A percentile compares a stretch with the other conserved stretches of the same genome.
phyloP scores from a whole-genome alignment of 2,888 invertebrate genomes.

The Drosophila eohydei region DNA sequence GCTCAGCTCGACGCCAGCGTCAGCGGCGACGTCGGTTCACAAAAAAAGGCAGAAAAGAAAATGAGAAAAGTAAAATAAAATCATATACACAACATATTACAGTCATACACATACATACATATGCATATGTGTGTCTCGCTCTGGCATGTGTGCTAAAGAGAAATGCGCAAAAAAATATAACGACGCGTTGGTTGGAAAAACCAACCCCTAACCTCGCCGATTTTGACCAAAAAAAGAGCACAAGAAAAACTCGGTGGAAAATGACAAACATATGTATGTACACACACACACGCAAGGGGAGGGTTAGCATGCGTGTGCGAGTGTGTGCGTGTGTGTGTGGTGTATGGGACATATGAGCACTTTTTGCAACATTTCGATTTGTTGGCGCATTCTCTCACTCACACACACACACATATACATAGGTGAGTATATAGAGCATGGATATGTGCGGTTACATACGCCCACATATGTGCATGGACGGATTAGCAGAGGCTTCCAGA shows the following conservation, averaged over 20 bases:
- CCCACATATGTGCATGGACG: conserved; percentile 65
- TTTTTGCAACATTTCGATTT: conserved; percentile 82
- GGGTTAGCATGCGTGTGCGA: conserved; percentile 56
- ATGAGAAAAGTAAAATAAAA: conserved; percentile 44
- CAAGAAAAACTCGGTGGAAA: conserved; percentile 55
- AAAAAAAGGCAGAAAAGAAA: conserved; percentile 17
- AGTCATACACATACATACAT: conserved; percentile 38
- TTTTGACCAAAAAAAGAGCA: conserved; percentile 51
- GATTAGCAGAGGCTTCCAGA: conserved; percentile 56
- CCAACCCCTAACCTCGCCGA: conserved; percentile 71
- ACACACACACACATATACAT: conserved; percentile 36
- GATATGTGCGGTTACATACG: conserved; percentile 59
- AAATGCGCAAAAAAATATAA: conserved; percentile 64
- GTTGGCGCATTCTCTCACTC: conserved; percentile 55
- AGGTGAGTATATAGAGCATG: conserved; percentile 29
- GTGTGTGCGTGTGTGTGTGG: conserved; percentile 42
- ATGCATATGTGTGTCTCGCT: conserved; percentile 60
- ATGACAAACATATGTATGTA: conserved; percentile 50
- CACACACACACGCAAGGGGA: conserved; percentile 42
- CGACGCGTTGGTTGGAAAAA: conserved; percentile 72
- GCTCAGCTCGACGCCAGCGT: conserved; percentile 17
- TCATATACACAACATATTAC: conserved; percentile 80
- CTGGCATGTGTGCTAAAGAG: conserved; percentile 70
- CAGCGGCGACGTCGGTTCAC: conserved; percentile 51
- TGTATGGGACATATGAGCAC: conserved; percentile 68